Percentiles rank a stretch among this genome's conserved stretches.
Conservation (phyloP, 2,888 invertebrate genomes). For the Dichetophora obliterata region DNA sequence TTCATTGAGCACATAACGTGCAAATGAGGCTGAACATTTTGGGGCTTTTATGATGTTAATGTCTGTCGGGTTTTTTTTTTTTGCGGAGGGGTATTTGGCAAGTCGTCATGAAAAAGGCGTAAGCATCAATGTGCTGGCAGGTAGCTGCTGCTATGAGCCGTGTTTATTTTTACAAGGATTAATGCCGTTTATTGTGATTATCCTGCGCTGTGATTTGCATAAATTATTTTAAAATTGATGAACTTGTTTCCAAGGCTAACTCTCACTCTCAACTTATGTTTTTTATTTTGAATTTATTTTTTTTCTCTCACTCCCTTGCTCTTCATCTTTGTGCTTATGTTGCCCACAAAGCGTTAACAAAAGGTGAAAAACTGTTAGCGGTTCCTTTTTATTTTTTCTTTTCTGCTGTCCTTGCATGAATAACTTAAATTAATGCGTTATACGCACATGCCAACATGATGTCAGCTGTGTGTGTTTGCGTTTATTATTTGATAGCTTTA, state of each 20-base stretch:
- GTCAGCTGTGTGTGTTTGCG: too few species aligned
- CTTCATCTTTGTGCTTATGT: background rate
- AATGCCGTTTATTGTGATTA: slow-evolving; percentile 52
- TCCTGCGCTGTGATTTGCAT: slow-evolving; percentile 52
- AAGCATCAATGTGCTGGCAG: too few species aligned
- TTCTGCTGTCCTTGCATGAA: too few species aligned
- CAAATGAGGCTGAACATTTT: slow-evolving; percentile 36
- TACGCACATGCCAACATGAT: too few species aligned
- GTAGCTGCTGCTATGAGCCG: background rate
- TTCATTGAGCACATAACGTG: slow-evolving; percentile 28
- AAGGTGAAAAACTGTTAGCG: background rate
- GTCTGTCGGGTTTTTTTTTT: background rate
- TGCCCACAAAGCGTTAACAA: background rate
- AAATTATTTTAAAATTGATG: slow-evolving; percentile 44
- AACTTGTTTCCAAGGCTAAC: background rate
- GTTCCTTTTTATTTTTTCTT: background rate
- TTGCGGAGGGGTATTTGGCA: background rate
- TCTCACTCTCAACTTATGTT: background rate
- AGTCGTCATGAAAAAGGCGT: too few species aligned
- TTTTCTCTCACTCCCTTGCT: background rate
- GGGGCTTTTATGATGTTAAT: slow-evolving; percentile 21
- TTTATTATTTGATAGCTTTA: too few species aligned
- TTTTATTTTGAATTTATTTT: background rate
- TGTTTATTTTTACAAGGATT: slow-evolving; percentile 53
- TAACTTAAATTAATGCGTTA: too few species aligned